Evolutionary conservation across 2,888 invertebrate genomes (phyloP), one percentile per base, ranked within the genome.

Genomic region (Tubiluchus corallicola): DNA sequence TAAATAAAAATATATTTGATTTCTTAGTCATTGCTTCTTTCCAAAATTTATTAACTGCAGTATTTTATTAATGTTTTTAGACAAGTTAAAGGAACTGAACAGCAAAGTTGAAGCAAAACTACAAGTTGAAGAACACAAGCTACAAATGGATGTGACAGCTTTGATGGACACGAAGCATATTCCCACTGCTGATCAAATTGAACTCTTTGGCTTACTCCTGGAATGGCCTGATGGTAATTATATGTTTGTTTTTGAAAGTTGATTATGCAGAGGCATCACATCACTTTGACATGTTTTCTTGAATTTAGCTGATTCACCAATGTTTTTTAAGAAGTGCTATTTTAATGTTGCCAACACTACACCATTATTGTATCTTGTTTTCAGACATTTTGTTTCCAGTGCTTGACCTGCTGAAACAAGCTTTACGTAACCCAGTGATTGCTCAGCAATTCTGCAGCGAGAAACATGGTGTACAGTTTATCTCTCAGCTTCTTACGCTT

Each of bases 341-440:
- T n/a, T n/a, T n/a, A n/a, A n/a, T n/a, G n/a, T n/a, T n/a, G n/a
- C n/a, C n/a, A n/a, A n/a, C n/a, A n/a, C n/a, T n/a, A n/a, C n/a
- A n/a, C n/a, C n/a, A n/a, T n/a, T 49, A 61, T 40, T 43, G 18
- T 49, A 44, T 41, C 44, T 46, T 47, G 49, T 19, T 55, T 55
- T 42, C 59, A 68, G 81, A 82, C 57, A 72, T 77, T 50, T 70
- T 88, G 1, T 88, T 90, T 59, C 94, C 94, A 1, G 81, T 79
- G 3, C 65, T 96, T 52, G 94, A 96, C 59, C 68, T 92, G 3
- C 71, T 85, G 13, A 73, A 94, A 51, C 66, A 92, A 57, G 81
- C 82, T 0, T 73, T 90, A 37, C 74, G 82, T 40, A 76, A 76
- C 50, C 72, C 74, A 55, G 67, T 71, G 2, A 70, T 80, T 3